These are phyloP conservation scores for Eilema depressum DNA, from an alignment of 2,888 invertebrate species.

Conservation along the genomic window DNA sequence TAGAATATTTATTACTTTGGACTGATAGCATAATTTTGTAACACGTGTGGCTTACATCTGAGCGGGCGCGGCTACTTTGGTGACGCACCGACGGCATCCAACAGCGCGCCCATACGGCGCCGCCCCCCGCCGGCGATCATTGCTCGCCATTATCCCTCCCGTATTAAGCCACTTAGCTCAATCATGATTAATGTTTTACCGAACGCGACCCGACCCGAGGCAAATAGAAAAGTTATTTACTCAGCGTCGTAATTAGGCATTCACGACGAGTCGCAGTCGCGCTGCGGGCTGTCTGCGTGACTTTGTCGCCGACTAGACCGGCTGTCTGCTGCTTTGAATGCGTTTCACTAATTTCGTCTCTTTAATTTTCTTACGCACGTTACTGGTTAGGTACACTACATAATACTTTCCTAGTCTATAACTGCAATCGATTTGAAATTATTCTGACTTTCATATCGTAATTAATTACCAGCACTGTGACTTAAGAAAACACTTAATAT, in stretches of 20 bases:
- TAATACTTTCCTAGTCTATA: neutral
- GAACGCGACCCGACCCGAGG: constrained; percentile 80
- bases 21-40: constrained; percentile 8
- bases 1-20: neutral
- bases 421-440: neutral
- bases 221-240: constrained; percentile 87
- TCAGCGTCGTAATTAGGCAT: constrained; percentile 85
- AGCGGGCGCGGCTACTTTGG: constrained; percentile 45
- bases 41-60: constrained; percentile 36
- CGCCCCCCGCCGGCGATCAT: constrained; percentile 84
- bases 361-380: constrained; percentile 52
- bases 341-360: constrained; percentile 60
- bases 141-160: constrained; percentile 84
- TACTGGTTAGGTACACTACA: constrained; percentile 10
- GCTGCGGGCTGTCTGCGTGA: constrained; percentile 78
- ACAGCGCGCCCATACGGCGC: constrained; percentile 77
- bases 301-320: constrained; percentile 78
- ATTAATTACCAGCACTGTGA: neutral
- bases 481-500: too few relatives aligned
- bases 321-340: constrained; percentile 71
- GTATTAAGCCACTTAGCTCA: constrained; percentile 88
- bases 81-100: constrained; percentile 74
- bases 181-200: constrained; percentile 87
- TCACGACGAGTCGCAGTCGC: constrained; percentile 78
- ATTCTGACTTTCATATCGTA: neutral